Conservation (phyloP, 2,113 vertebrate species). For the Epinephelus moara region DNA sequence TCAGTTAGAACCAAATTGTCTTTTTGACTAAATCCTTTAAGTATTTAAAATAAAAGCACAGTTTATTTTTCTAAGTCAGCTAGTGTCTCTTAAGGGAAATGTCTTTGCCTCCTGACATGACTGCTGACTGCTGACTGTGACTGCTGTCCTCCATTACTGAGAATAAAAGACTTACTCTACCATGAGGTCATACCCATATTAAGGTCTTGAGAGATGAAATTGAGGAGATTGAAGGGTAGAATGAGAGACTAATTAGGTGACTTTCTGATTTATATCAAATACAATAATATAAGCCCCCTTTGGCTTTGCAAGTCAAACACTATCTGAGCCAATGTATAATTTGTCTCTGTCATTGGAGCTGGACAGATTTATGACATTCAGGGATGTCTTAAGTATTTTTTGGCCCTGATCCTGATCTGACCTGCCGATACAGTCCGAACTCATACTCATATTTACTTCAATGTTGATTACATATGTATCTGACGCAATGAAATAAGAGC, state of each 20-base stretch:
- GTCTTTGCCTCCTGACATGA: not conserved
- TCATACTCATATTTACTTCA: not conserved
- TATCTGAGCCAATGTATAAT: slow-evolving; percentile 6
- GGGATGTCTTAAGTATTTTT: not conserved
- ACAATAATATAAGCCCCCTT: not conserved
- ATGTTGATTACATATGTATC: not conserved
- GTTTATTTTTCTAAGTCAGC: slow-evolving; percentile 6
- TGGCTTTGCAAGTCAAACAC: not conserved
- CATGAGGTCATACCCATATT: not conserved
- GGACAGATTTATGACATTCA: not conserved
- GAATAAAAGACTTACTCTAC: not conserved
- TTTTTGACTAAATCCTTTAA: slow-evolving; percentile 22
- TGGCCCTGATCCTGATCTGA: no score
- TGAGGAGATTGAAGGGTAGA: slow-evolving; percentile 1
- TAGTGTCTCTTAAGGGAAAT: slow-evolving; percentile 3
- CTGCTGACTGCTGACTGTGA: no score
- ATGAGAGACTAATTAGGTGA: not conserved
- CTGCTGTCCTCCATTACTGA: not conserved
- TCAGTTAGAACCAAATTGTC: slow-evolving; percentile 28
- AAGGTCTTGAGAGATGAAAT: not conserved
- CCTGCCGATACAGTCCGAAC: not conserved
- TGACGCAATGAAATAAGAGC: not conserved
- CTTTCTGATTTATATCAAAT: slow-evolving; percentile 34
- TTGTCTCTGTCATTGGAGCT: slow-evolving; percentile 10
- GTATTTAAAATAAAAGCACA: not conserved